Conservation (phyloP, 1,140 invertebrate genomes). For the Drosophila santomea region DNA sequence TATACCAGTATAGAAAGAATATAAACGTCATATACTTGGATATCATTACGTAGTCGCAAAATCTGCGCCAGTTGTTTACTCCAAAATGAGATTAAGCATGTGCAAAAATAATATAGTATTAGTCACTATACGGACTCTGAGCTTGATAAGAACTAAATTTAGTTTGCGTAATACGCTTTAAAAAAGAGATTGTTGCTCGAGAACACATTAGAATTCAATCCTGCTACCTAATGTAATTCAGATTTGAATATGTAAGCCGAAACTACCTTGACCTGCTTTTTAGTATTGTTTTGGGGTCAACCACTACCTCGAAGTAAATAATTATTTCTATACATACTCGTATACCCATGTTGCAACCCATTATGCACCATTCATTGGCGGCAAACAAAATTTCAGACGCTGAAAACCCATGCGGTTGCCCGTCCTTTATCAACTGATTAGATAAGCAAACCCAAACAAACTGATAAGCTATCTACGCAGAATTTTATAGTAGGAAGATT, state of each 20-base stretch:
- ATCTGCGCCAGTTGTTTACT: conserved; percentile 14
- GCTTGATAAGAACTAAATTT: background rate
- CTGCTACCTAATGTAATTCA: background rate
- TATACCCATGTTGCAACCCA: conserved; percentile 20
- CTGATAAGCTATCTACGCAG: conserved; percentile 73
- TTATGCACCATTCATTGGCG: conserved; percentile 42
- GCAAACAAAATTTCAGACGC: conserved; percentile 33
- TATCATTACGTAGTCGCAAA: background rate
- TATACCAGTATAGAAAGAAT: too few species aligned
- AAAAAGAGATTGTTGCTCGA: background rate
- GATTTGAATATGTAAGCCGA: background rate
- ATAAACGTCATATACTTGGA: too few species aligned
- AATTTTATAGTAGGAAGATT: conserved; percentile 31
- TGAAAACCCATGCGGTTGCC: conserved; percentile 28
- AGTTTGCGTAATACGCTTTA: background rate
- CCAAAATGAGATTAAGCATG: conserved; percentile 27
- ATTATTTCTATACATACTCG: background rate
- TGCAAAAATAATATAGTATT: background rate
- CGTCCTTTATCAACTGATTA: conserved; percentile 47
- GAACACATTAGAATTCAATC: background rate
- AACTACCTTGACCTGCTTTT: conserved; percentile 39
- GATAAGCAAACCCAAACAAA: conserved; percentile 66
- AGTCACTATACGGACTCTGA: too few species aligned
- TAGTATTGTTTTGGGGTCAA: conserved; percentile 11
- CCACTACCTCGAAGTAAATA: conserved; percentile 1